A percentile compares a stretch with the other conserved stretches of the same genome.
Conservation (phyloP, 2,888 invertebrate genomes). For the Monopis laevigella region DNA sequence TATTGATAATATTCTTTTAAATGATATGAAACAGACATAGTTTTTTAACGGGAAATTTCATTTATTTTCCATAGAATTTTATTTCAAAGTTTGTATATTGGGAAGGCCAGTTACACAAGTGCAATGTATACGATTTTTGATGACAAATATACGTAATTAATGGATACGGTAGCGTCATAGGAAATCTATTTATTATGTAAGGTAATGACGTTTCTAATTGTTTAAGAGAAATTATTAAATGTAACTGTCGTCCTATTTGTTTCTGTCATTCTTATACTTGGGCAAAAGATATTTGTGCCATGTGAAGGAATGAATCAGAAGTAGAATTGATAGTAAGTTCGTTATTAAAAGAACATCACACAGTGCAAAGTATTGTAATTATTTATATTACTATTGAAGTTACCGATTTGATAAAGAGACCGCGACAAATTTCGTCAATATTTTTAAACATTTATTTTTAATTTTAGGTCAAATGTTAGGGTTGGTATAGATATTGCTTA, state of each 20-base stretch:
- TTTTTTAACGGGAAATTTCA: background rate
- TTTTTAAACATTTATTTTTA: too few species aligned
- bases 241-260: background rate
- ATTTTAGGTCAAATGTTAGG: too few species aligned
- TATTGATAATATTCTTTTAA: constrained; percentile 20
- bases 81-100: constrained; percentile 37
- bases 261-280: constrained; percentile 9
- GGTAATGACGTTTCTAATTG: constrained; percentile 34
- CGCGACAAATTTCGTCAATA: too few species aligned
- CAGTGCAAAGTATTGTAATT: constrained; percentile 4
- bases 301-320: background rate
- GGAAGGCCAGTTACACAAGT: constrained; percentile 65
- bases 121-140: constrained; percentile 69
- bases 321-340: background rate
- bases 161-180: constrained; percentile 56
- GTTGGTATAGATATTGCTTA: too few species aligned
- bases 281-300: constrained; percentile 9
- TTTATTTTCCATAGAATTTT: constrained; percentile 30
- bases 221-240: constrained; percentile 7
- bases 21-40: constrained; percentile 1
- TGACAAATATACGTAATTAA: constrained; percentile 65
- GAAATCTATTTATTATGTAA: constrained; percentile 35
- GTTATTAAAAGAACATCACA: background rate
- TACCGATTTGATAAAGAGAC: constrained; percentile 10
- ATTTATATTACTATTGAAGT: constrained; percentile 9